A percentile compares a stretch with the other conserved stretches of the same genome.
Evolutionary conservation across 2,888 invertebrate genomes (phyloP).

Genomic region (Heliothis peltigera): DNA sequence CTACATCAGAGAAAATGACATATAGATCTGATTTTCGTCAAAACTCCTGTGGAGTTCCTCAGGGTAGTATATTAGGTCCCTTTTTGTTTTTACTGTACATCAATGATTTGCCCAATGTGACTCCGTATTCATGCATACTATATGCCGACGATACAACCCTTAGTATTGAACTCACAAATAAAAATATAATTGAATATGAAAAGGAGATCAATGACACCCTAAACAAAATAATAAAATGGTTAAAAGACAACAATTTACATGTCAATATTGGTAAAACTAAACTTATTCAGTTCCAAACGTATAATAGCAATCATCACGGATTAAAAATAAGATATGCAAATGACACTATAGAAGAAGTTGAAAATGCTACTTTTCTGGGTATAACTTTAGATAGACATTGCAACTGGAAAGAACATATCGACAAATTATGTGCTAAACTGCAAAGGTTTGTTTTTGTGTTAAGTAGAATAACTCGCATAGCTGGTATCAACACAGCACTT

Average conservation of each 20-base stretch:
- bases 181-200: conserved; percentile 4
- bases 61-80: conserved; percentile 3
- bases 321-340: conserved; percentile 9
- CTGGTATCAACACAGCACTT: conserved; percentile 14
- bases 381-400: conserved; percentile 23
- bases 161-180: conserved; percentile 5
- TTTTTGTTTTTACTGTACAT: not conserved
- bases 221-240: conserved; percentile 3
- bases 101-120: no score
- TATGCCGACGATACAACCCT: conserved; percentile 8
- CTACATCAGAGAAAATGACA: conserved; percentile 1
- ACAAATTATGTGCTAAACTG: conserved; percentile 35
- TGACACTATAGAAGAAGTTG: conserved; percentile 13
- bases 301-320: conserved; percentile 6
- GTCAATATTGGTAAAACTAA: conserved; percentile 9
- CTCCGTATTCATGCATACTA: conserved; percentile 4
- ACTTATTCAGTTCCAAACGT: conserved; percentile 8
- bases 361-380: conserved; percentile 21
- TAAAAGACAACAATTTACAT: conserved; percentile 7
- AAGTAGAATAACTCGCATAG: conserved; percentile 10
- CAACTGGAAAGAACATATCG: conserved; percentile 34
- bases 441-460: conserved; percentile 34
- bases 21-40: not conserved
- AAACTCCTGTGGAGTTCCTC: conserved; percentile 5
- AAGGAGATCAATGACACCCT: conserved; percentile 7